Conservation (phyloP, 2,797 vertebrate species). For the Apodemus agrarius region DNA sequence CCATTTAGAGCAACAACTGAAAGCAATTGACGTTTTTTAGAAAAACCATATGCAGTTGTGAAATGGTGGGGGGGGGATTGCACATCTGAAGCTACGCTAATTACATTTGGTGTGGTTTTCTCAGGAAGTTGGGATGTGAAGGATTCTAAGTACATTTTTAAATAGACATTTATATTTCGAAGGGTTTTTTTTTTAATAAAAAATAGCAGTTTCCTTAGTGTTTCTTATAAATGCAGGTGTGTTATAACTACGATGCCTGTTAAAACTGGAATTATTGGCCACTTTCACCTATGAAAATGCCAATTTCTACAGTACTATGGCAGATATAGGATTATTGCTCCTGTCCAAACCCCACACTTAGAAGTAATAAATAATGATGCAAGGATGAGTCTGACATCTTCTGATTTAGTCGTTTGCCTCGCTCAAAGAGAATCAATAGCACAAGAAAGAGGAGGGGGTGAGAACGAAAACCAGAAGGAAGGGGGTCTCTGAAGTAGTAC, state of each 20-base stretch:
- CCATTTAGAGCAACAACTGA: conserved; percentile 57
- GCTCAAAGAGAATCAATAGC: neutral
- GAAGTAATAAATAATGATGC: neutral
- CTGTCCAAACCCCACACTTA: neutral
- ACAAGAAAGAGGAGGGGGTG: neutral
- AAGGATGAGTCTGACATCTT: neutral
- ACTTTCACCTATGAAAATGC: conserved; percentile 9
- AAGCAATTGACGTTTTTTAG: conserved; percentile 69
- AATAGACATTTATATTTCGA: conserved; percentile 58
- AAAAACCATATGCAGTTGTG: conserved; percentile 68
- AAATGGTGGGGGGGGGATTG: conserved; percentile 54
- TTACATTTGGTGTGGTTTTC: conserved; percentile 66
- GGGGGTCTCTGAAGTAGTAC: neutral
- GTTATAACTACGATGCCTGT: neutral
- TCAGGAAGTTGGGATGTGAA: conserved; percentile 56
- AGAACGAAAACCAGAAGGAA: neutral
- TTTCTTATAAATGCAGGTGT: conserved; percentile 36
- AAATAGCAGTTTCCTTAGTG: neutral
- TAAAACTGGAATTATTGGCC: neutral
- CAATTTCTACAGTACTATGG: neutral
- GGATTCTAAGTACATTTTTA: conserved; percentile 60
- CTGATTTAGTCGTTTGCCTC: neutral
- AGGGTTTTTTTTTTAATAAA: neutral
- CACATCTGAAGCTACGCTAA: conserved; percentile 63
- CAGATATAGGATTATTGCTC: neutral